Base-by-base conservation (phyloP, 2,113 vertebrate genomes). In the Agapornis roseicollis region DNA sequence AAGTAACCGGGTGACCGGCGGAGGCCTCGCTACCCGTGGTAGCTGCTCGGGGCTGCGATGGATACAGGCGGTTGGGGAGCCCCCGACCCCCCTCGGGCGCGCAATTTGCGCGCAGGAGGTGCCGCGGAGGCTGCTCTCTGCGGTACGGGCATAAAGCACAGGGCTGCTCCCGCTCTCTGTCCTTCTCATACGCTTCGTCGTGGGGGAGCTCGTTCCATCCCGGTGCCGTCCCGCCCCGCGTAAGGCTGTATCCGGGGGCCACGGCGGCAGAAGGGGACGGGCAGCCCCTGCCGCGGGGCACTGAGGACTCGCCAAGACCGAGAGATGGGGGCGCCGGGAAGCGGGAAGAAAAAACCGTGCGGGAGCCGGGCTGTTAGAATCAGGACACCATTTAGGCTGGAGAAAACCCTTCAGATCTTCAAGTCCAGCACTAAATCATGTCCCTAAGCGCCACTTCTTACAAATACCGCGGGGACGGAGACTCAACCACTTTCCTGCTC, bases 371-470 rank as follows among this genome's bases (percentile, higher is more conserved):
- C 2, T 6, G 41, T 16, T 47, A 11, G 47, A 29, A 4, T 1
- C 6, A 8, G 2, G 16, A 15, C 5, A 24, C 10, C 7, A 1
- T 17, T 71, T 6, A 2, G 12, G 8, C 2, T 50, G 84, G 72
- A 12, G n/a, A 80, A 56, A 13, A 2, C 28, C 19, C 12, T 18
- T 1, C 10, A 11, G 42, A 8, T 9, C 9, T 2, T 25, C 5
- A 31, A 9, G 17, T 6, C 27, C 50, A 0, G 9, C 55, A 0
- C 61, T 3, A 14, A 68, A 11, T 35, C 9, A 0, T 1, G 55
- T 35, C 65, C 61, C 71, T 29, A 0, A 2, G 50, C 1, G 9
- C 33, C 49, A 1, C 52, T 1, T 19, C 25, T 22, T 19, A 7
- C 7, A 18, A 56, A 64, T 3, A 5, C 23, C 11, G 18, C 77